Evolutionary conservation across 2,797 vertebrate genomes (phyloP).

Genomic region (Morelia viridis): DNA sequence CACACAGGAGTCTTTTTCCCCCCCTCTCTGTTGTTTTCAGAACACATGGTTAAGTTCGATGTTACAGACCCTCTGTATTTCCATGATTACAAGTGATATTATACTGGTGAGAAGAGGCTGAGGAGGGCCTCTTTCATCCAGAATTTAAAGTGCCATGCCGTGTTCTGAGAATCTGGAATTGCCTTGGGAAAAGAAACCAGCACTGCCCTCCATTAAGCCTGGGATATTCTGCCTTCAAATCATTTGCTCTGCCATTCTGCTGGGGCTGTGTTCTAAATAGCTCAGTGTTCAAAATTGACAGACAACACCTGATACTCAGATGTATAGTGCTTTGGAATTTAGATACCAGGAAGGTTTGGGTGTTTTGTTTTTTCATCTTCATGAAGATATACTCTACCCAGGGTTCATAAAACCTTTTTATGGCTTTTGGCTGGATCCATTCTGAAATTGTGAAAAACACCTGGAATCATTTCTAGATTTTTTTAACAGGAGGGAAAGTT

Average conservation of each 20-base stretch:
- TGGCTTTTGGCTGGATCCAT: background rate
- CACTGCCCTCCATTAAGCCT: background rate
- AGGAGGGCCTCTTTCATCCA: background rate
- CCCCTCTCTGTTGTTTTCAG: background rate
- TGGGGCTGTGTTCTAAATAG: background rate
- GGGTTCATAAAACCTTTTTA: background rate
- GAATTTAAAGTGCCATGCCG: background rate
- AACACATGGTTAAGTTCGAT: background rate
- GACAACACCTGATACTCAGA: background rate
- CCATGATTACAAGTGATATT: background rate
- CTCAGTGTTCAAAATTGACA: background rate
- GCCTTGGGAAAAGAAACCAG: background rate
- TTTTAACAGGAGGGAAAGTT: background rate
- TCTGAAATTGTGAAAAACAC: background rate
- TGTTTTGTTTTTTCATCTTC: background rate
- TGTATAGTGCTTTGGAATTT: background rate
- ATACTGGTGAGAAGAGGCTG: background rate
- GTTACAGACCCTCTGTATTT: background rate
- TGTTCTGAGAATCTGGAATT: background rate
- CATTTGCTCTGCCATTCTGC: background rate
- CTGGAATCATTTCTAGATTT: background rate
- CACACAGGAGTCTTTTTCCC: background rate
- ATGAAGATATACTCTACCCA: background rate
- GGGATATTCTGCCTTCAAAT: background rate
- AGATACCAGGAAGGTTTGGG: background rate